Conservation (phyloP, 2,797 vertebrate genomes). For the Gastrophryne carolinensis region DNA sequence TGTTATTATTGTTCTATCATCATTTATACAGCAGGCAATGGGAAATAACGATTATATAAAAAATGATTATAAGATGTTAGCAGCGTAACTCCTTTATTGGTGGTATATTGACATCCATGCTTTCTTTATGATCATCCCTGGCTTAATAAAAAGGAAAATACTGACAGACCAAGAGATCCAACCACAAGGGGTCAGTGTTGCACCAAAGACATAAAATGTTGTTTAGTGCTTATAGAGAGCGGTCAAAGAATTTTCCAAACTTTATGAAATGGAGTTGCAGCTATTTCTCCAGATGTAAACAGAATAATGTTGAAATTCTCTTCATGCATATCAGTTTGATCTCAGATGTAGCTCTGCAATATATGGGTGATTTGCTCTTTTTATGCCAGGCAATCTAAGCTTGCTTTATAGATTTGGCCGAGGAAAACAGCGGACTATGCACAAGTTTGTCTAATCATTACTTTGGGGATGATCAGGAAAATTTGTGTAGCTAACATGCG, state of each 20-base stretch:
- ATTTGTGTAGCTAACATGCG: no score
- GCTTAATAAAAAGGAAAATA: background rate
- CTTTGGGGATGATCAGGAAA: no score
- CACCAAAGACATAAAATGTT: background rate
- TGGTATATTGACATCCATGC: background rate
- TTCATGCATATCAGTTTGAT: no score
- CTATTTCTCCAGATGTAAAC: background rate
- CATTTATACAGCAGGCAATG: background rate
- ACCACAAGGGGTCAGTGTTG: conserved; percentile 18
- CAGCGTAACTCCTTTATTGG: background rate
- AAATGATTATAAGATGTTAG: background rate
- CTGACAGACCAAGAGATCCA: background rate
- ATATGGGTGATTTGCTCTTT: no score
- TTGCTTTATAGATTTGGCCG: no score
- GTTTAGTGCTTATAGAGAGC: no score
- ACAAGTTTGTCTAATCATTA: no score
- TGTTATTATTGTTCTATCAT: background rate
- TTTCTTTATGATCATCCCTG: background rate
- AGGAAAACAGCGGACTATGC: no score
- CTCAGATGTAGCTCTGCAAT: no score
- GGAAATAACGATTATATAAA: background rate
- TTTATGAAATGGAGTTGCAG: background rate
- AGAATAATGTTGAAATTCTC: background rate
- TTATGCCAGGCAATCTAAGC: no score
- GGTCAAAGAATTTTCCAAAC: background rate